phyloP scores from a whole-genome alignment of 1,140 invertebrate genomes.

The Drepana arcuata region DNA sequence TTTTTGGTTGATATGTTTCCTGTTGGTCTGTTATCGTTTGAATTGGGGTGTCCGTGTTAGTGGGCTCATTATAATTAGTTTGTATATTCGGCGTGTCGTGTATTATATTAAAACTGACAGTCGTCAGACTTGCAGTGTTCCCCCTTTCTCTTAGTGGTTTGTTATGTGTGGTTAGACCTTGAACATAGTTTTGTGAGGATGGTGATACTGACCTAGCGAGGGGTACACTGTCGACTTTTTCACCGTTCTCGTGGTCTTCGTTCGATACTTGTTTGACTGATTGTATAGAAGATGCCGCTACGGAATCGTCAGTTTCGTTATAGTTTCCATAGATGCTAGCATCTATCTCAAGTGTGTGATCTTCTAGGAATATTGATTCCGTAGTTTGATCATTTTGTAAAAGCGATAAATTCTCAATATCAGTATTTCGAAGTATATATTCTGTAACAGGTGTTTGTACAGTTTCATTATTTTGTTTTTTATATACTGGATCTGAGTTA shows the following conservation, averaged over 20 bases:
- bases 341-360: too few species aligned
- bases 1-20: slow-evolving; percentile 72
- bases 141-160: slow-evolving; percentile 23
- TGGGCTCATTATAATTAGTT: slow-evolving; percentile 71
- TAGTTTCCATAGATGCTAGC: slow-evolving; percentile 6
- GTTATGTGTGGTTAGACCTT: slow-evolving; percentile 29
- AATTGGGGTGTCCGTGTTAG: slow-evolving; percentile 25
- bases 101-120: slow-evolving; percentile 55
- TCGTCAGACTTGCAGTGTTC: slow-evolving; percentile 40
- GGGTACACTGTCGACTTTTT: slow-evolving; percentile 34
- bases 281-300: slow-evolving; percentile 36
- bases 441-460: too few species aligned
- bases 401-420: too few species aligned
- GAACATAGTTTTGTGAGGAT: slow-evolving; percentile 37
- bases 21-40: slow-evolving; percentile 71
- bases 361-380: too few species aligned
- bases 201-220: slow-evolving; percentile 41
- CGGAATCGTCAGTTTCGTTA: slow-evolving; percentile 30
- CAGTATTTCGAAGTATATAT: too few species aligned
- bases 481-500: too few species aligned
- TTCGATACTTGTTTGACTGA: slow-evolving; percentile 21
- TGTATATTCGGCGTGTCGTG: slow-evolving; percentile 53
- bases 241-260: slow-evolving; percentile 18
- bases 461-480: too few species aligned
- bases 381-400: too few species aligned